A percentile compares a stretch with the other conserved stretches of the same genome.
phyloP scores from a whole-genome alignment of 2,888 invertebrate species.

The Notocelia uddmanniana region DNA sequence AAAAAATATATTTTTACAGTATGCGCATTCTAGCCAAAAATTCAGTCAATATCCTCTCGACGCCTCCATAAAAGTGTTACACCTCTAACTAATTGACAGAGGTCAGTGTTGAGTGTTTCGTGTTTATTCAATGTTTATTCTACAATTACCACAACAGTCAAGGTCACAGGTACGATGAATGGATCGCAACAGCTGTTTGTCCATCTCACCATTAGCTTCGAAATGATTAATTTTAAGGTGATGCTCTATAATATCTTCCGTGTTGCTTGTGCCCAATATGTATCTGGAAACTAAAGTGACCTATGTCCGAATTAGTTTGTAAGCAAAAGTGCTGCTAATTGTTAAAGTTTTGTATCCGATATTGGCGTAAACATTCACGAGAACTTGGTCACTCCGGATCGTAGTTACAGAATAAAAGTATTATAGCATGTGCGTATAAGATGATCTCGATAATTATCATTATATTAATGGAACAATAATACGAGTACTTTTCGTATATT shows the following conservation, averaged over 20 bases:
- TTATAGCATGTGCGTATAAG: not conserved
- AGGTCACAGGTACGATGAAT: slow-evolving; percentile 60
- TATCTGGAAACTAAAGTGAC: not conserved
- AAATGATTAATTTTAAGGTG: slow-evolving; percentile 39
- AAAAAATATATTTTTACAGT: too few species aligned
- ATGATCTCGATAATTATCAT: slow-evolving; percentile 3
- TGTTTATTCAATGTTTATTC: slow-evolving; percentile 75
- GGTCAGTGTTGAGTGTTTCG: slow-evolving; percentile 68
- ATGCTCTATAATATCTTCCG: slow-evolving; percentile 40
- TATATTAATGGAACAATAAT: not conserved
- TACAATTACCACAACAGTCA: slow-evolving; percentile 71
- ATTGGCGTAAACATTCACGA: not conserved
- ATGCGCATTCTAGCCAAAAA: slow-evolving; percentile 12
- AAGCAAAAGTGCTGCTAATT: not conserved
- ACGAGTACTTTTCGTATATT: not conserved
- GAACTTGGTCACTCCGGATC: not conserved
- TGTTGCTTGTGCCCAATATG: slow-evolving; percentile 18
- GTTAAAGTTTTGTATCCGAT: not conserved
- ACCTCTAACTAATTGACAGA: slow-evolving; percentile 70
- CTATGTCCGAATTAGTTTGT: not conserved
- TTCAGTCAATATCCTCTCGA: slow-evolving; percentile 52
- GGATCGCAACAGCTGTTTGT: slow-evolving; percentile 50
- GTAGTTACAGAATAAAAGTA: not conserved
- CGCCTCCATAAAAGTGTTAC: slow-evolving; percentile 54
- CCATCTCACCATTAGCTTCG: slow-evolving; percentile 36